Evolutionary conservation across 1,140 invertebrate species (phyloP).

Genomic region (Plectrocnemia conspersa): DNA sequence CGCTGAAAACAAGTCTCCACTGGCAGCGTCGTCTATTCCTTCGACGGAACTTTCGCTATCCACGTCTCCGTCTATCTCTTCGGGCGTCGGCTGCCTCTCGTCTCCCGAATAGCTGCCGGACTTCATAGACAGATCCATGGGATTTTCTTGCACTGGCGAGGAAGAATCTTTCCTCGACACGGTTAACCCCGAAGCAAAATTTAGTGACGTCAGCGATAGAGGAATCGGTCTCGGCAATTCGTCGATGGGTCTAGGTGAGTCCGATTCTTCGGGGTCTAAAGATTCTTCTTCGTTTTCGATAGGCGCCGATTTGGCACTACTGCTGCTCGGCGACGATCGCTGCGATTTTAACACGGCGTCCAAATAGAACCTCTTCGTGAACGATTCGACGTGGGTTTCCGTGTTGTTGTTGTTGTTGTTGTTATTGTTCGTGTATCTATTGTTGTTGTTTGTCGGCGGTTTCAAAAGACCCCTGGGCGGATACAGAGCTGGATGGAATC

Average conservation of each 20-base stretch:
- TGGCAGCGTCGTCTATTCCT: slow-evolving; percentile 52
- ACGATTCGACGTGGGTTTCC: slow-evolving; percentile 50
- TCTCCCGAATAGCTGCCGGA: slow-evolving; percentile 52
- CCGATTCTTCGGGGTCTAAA: slow-evolving; percentile 44
- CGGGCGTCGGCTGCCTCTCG: slow-evolving; percentile 44
- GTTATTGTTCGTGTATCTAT: slow-evolving; percentile 52
- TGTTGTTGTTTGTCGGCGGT: slow-evolving; percentile 57
- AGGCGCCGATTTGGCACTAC: slow-evolving; percentile 31
- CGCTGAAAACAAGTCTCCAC: slow-evolving; percentile 42
- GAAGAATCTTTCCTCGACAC: slow-evolving; percentile 42
- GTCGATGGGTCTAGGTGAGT: slow-evolving; percentile 45
- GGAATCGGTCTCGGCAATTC: slow-evolving; percentile 37
- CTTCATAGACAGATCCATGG: slow-evolving; percentile 76
- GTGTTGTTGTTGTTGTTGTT: slow-evolving; percentile 37
- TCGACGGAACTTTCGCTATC: slow-evolving; percentile 54
- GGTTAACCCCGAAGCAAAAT: slow-evolving; percentile 24
- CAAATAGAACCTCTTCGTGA: slow-evolving; percentile 64
- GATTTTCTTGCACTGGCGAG: slow-evolving; percentile 61
- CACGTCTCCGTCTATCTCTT: slow-evolving; percentile 43
- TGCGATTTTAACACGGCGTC: slow-evolving; percentile 69
- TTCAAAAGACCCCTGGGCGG: slow-evolving; percentile 56
- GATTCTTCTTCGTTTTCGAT: slow-evolving; percentile 41
- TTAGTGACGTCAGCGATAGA: slow-evolving; percentile 27
- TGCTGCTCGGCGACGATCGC: slow-evolving; percentile 42
- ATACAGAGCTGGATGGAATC: slow-evolving; percentile 60